phyloP scores from a whole-genome alignment of 1,140 invertebrate genomes.

The Lerema accius region DNA sequence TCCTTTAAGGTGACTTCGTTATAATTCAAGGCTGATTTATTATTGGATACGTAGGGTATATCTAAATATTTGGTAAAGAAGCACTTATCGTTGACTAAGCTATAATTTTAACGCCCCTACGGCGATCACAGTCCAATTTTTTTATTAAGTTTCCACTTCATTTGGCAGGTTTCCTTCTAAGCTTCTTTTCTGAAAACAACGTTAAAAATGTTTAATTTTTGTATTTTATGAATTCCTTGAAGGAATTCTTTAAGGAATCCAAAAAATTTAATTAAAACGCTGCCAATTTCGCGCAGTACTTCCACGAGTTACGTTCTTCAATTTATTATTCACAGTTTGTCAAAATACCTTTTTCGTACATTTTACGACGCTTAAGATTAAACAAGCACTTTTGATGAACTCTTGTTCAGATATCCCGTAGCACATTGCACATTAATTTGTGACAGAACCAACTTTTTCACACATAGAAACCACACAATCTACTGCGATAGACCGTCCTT shows the following conservation, averaged over 20 bases:
- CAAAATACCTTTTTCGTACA: too few relatives aligned
- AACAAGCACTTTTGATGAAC: background rate
- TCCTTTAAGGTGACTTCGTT: slow-evolving; percentile 72
- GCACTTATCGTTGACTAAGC: slow-evolving; percentile 61
- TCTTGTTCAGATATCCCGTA: background rate
- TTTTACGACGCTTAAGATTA: background rate
- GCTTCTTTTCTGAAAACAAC: slow-evolving; percentile 43
- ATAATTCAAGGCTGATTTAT: slow-evolving; percentile 61
- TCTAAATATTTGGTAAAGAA: slow-evolving; percentile 67
- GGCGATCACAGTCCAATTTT: slow-evolving; percentile 71
- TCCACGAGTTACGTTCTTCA: slow-evolving; percentile 15
- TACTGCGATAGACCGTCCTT: background rate
- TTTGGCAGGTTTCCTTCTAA: slow-evolving; percentile 44
- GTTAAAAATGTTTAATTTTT: slow-evolving; percentile 27
- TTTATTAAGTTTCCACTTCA: slow-evolving; percentile 43
- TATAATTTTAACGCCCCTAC: slow-evolving; percentile 69
- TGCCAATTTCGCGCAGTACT: slow-evolving; percentile 26
- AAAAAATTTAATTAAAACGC: slow-evolving; percentile 26
- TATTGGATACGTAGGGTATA: slow-evolving; percentile 52
- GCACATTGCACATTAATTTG: too few relatives aligned
- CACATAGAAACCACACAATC: background rate
- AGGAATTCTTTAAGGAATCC: slow-evolving; percentile 12
- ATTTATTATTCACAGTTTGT: background rate
- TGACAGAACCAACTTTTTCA: background rate
- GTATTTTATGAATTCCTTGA: slow-evolving; percentile 35